Base-by-base conservation (phyloP, 2,797 vertebrate genomes). In the Manis crassicaudata region DNA sequence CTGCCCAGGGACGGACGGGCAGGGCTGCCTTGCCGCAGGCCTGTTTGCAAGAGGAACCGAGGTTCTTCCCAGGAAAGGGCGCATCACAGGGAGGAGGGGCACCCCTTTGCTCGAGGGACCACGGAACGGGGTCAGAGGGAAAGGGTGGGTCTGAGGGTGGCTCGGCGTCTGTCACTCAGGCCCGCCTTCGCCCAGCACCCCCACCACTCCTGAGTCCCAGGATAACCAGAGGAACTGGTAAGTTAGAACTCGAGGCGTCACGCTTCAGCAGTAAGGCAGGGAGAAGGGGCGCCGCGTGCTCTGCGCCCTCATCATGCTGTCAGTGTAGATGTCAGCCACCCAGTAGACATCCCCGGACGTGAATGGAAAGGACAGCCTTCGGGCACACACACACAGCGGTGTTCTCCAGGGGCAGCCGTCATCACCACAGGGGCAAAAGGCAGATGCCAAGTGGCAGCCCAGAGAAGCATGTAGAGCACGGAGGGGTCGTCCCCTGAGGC, bases 61-160 rank as follows among this genome's bases (percentile, higher is more conserved):
- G 87, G 63, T 46, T 95, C 60, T 94, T 92, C 85, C 76, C 92
- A 97, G 89, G 97, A 97, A 95, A 97, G 60, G 67, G n/a, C 63
- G 65, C 67, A 18, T 80, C 85, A 27, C 4, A 27, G 62, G 56
- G 76, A 90, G 73, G 23, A 93, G 96, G 82, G 81, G 81, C 68
- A 70, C 88, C 58, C 40, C 93, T 70, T 93, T 86, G 58, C 76
- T 40, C 6, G 20, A 67, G 82, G 88, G 68, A 97, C 96, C 97
- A 95, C 85, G 65, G 68, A 32, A 65, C 60, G 14, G 73, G 97
- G 96, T 96, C 96, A 96, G 89, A 97, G 96, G 92, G 91, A 54
- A 96, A 95, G 96, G 97, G 91, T 96, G 92, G 96, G 63, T 70
- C 75, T 40, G 40, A 92, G 97, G 50, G 86, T 89, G 92, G 37